Percentiles rank a stretch among this genome's conserved stretches.
These are phyloP conservation scores for Zapornia atra DNA, from an alignment of 2,113 vertebrate species.

Conservation along the genomic window DNA sequence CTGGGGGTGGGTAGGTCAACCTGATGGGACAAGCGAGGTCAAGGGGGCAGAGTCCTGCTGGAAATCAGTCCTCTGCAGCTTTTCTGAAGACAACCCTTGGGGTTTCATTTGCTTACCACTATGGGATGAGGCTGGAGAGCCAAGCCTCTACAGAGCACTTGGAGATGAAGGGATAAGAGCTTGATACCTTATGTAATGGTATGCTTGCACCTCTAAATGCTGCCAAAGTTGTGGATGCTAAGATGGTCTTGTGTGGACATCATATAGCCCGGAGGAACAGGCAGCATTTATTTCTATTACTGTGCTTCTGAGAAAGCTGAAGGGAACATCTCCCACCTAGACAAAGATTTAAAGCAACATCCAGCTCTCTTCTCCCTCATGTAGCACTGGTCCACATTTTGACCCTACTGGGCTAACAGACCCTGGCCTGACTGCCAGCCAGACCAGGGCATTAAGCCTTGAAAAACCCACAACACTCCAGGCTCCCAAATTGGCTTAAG, in stretches of 20 bases:
- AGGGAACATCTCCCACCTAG: neutral
- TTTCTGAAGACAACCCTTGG: neutral
- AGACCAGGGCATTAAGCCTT: neutral
- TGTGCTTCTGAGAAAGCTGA: neutral
- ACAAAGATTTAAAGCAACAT: neutral
- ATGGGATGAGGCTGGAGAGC: neutral
- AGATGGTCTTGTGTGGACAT: neutral
- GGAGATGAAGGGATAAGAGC: neutral
- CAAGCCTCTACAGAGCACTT: neutral
- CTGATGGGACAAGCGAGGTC: neutral
- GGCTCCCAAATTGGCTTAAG: neutral
- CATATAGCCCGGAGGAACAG: neutral
- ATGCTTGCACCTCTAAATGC: neutral
- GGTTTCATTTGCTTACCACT: neutral
- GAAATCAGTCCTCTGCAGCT: neutral
- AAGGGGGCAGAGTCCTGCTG: neutral
- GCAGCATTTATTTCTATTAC: neutral
- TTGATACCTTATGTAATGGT: neutral
- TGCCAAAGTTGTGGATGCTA: neutral
- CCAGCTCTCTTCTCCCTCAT: neutral
- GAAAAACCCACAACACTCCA: neutral
- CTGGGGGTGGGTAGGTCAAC: neutral
- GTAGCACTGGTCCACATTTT: neutral
- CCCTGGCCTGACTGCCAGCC: neutral
- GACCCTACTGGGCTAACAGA: neutral